Percentiles rank a stretch among this genome's conserved stretches.
phyloP scores from a whole-genome alignment of 2,113 vertebrate genomes.

The Poecile atricapillus region DNA sequence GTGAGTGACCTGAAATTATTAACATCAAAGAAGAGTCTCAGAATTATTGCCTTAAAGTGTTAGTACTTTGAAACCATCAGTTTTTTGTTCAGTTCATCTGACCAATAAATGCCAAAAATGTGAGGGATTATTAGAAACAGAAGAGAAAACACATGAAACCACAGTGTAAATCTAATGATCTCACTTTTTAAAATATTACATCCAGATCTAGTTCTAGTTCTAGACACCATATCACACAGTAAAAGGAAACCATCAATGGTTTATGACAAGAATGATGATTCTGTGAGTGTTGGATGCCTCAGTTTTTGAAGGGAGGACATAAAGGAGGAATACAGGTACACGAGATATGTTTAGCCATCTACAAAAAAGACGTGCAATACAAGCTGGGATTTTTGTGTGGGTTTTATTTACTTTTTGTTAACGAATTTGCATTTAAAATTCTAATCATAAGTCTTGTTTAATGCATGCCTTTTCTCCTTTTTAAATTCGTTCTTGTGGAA shows the following conservation, averaged over 20 bases:
- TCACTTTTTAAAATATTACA: background rate
- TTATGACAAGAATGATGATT: background rate
- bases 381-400: background rate
- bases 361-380: background rate
- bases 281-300: background rate
- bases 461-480: background rate
- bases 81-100: background rate
- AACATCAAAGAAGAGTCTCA: background rate
- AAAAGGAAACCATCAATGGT: background rate
- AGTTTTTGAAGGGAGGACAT: background rate
- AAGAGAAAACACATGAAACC: slow-evolving; percentile 1
- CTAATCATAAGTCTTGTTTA: background rate
- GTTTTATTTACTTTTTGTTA: background rate
- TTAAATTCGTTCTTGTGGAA: background rate
- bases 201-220: slow-evolving; percentile 7
- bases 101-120: background rate
- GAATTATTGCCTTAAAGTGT: background rate
- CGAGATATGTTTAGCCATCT: background rate
- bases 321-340: background rate
- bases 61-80: background rate
- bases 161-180: background rate
- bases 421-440: background rate
- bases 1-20: background rate
- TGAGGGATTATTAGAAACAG: slow-evolving; percentile 18
- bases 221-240: background rate